Percentiles rank a stretch among this genome's conserved stretches.
Conservation (phyloP, 2,888 invertebrate species). For the Prosapia bicincta region DNA sequence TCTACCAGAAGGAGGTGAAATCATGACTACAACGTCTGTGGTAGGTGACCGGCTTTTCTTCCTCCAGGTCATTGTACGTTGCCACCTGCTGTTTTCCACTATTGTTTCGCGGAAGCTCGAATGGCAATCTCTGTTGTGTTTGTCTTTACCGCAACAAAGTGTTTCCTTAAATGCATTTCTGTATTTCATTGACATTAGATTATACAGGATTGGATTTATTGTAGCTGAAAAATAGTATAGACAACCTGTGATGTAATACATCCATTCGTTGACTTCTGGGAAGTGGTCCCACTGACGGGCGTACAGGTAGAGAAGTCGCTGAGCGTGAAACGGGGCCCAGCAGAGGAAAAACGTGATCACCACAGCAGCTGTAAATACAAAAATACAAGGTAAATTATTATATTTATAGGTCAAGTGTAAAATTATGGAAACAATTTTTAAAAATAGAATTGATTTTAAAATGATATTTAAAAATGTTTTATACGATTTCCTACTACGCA, state of each 20-base stretch:
- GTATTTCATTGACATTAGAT: slow-evolving; percentile 75
- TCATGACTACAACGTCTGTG: slow-evolving; percentile 25
- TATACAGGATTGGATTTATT: slow-evolving; percentile 83
- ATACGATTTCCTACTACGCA: too few species aligned
- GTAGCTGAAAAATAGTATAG: slow-evolving; percentile 79
- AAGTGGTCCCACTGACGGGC: slow-evolving; percentile 58
- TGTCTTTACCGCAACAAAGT: slow-evolving; percentile 19
- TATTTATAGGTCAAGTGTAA: too few species aligned
- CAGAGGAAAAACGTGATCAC: slow-evolving; percentile 92
- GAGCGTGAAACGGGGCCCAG: slow-evolving; percentile 96
- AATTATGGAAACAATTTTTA: too few species aligned
- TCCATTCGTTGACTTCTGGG: slow-evolving; percentile 69
- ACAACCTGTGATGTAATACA: slow-evolving; percentile 74
- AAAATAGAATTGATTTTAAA: too few species aligned
- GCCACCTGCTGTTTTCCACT: slow-evolving; percentile 43
- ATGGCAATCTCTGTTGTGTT: slow-evolving; percentile 40
- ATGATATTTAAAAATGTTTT: too few species aligned
- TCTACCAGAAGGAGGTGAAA: slow-evolving; percentile 8
- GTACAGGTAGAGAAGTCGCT: slow-evolving; percentile 80
- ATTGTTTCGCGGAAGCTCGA: slow-evolving; percentile 61
- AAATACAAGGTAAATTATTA: too few species aligned
- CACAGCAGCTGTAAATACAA: slow-evolving; percentile 85
- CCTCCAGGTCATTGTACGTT: slow-evolving; percentile 18
- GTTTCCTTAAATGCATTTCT: slow-evolving; percentile 48
- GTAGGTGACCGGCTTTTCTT: slow-evolving; percentile 18